These are phyloP conservation scores for Puma concolor DNA, from an alignment of 2,113 vertebrate genomes.

Conservation along the genomic window DNA sequence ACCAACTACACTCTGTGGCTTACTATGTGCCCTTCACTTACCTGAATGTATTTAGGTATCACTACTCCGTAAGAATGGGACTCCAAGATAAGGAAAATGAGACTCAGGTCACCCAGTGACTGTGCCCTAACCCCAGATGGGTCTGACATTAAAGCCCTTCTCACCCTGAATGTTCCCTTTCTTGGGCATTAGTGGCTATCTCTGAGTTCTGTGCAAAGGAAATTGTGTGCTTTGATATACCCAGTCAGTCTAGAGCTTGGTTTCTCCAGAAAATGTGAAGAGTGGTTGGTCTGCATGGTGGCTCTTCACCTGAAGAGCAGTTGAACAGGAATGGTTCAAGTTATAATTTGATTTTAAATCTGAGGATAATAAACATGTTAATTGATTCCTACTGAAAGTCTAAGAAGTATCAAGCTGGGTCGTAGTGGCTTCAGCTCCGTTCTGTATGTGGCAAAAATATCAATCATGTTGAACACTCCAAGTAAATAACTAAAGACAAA, in stretches of 20 bases:
- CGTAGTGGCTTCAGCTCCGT: background rate
- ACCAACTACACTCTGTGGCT: background rate
- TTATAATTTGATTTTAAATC: background rate
- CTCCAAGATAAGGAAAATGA: background rate
- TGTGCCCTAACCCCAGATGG: background rate
- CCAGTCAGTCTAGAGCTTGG: background rate
- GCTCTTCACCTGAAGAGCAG: background rate
- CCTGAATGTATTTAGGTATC: background rate
- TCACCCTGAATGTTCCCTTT: background rate
- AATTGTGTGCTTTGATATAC: background rate
- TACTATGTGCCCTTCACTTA: rapidly evolving
- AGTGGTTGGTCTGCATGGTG: background rate
- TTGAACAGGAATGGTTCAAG: background rate
- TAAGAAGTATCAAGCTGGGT: background rate
- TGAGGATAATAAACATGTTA: background rate
- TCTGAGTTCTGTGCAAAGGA: background rate
- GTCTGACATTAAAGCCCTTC: background rate
- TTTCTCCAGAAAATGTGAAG: background rate
- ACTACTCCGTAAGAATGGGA: background rate
- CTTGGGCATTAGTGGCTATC: background rate
- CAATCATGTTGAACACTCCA: background rate
- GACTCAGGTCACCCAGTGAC: background rate
- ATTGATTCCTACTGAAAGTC: conserved; percentile 1
- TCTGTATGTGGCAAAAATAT: conserved; percentile 38
- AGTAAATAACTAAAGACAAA: conserved; percentile 40